Percentiles rank a stretch among this genome's conserved stretches.
Conservation (phyloP, 1,140 invertebrate species). For the Pissodes strobi region DNA sequence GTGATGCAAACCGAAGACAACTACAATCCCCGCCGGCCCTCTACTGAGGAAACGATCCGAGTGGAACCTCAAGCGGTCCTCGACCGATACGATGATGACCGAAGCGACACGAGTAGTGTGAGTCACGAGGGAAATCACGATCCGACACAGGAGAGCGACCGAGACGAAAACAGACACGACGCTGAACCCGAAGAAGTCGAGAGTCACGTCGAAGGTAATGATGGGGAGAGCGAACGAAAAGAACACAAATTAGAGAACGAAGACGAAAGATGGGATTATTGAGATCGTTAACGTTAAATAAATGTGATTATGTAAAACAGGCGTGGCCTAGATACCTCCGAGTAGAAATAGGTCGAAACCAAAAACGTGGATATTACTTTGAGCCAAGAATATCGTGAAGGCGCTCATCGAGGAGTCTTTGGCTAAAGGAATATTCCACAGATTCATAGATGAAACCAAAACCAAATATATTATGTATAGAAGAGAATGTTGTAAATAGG, state of each 20-base stretch:
- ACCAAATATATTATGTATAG: background rate
- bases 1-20: constrained; percentile 83
- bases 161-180: constrained; percentile 38
- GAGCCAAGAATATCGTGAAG: too few relatives aligned
- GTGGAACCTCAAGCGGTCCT: constrained; percentile 72
- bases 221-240: constrained; percentile 35
- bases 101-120: constrained; percentile 61
- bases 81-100: constrained; percentile 63
- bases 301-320: constrained; percentile 16
- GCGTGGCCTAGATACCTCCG: constrained; percentile 9
- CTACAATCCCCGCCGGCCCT: constrained; percentile 59
- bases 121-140: constrained; percentile 56
- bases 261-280: constrained; percentile 57
- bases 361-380: too few relatives aligned
- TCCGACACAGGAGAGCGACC: constrained; percentile 52
- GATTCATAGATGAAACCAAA: background rate
- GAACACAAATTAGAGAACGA: constrained; percentile 49
- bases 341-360: constrained; percentile 12
- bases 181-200: constrained; percentile 30
- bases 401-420: background rate
- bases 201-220: constrained; percentile 14
- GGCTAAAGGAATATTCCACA: background rate
- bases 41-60: constrained; percentile 69
- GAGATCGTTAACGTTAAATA: constrained; percentile 20
- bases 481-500: background rate